A percentile compares a stretch with the other conserved stretches of the same genome.
Conservation (phyloP, 2,888 invertebrate species). For the Epirrhoe alternata region DNA sequence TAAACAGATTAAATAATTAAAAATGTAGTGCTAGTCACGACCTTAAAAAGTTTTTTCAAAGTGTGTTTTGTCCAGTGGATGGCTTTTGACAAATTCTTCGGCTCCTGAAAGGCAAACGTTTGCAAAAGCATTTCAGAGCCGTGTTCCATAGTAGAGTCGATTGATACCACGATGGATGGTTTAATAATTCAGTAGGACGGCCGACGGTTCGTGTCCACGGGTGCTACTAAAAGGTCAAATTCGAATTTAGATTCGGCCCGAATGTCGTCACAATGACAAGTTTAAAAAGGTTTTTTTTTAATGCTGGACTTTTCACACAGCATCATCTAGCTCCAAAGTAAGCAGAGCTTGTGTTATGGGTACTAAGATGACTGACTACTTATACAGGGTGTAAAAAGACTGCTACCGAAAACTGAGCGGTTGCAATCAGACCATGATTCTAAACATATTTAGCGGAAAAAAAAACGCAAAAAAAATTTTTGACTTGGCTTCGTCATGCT, state of each 20-base stretch:
- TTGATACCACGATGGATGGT: constrained; percentile 61
- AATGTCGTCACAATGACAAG: constrained; percentile 16
- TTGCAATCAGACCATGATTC: too few species aligned
- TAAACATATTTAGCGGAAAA: too few species aligned
- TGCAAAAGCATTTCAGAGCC: constrained; percentile 36
- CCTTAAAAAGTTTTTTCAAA: constrained; percentile 8
- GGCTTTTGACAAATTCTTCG: constrained; percentile 45
- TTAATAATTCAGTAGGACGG: constrained; percentile 70
- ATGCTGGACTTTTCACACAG: too few species aligned
- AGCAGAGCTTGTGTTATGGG: too few species aligned
- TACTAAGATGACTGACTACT: too few species aligned
- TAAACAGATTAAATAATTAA: not conserved
- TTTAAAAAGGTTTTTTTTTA: constrained; percentile 20
- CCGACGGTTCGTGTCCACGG: constrained; percentile 38
- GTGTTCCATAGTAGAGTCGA: constrained; percentile 45
- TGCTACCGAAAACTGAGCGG: too few species aligned
- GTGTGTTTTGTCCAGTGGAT: constrained; percentile 28
- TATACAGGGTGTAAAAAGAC: too few species aligned
- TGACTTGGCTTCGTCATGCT: too few species aligned
- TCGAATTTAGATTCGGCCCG: constrained; percentile 33
- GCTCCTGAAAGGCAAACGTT: constrained; percentile 47
- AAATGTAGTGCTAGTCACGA: not conserved
- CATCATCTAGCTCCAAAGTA: too few species aligned
- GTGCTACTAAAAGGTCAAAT: constrained; percentile 38
- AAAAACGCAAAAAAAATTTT: too few species aligned